A percentile compares a stretch with the other conserved stretches of the same genome.
Evolutionary conservation across 1,140 invertebrate species (phyloP).

Genomic region (Lethrus apterus): DNA sequence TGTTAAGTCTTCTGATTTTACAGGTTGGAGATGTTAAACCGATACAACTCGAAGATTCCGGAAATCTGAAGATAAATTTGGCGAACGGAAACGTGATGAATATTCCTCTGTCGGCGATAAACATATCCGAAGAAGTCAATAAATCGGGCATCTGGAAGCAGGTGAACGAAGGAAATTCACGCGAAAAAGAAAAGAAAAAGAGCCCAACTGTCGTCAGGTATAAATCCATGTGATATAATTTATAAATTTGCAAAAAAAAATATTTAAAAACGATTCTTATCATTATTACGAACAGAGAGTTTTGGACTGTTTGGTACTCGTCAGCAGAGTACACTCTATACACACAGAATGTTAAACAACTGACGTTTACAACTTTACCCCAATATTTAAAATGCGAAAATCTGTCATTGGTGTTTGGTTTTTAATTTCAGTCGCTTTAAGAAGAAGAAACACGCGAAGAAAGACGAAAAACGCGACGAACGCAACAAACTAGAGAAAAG

Average conservation of each 20-base stretch:
- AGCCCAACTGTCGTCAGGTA: constrained; percentile 40
- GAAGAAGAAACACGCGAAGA: constrained; percentile 47
- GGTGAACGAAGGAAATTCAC: constrained; percentile 60
- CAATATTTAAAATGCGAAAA: background rate
- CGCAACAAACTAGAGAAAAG: constrained; percentile 44
- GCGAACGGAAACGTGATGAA: constrained; percentile 90
- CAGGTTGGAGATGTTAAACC: constrained; percentile 25
- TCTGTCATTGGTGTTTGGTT: background rate
- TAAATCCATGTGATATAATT: constrained; percentile 17
- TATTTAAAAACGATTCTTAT: too few relatives aligned
- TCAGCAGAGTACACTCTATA: too few relatives aligned
- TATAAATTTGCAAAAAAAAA: too few relatives aligned
- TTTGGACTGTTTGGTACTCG: too few relatives aligned
- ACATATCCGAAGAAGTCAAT: constrained; percentile 90
- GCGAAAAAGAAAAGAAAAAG: constrained; percentile 41
- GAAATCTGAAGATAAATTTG: constrained; percentile 78
- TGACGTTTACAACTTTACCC: background rate
- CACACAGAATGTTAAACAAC: too few relatives aligned
- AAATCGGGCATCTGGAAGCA: constrained; percentile 92
- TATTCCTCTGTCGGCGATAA: constrained; percentile 79
- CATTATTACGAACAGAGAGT: too few relatives aligned
- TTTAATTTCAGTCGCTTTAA: constrained; percentile 32
- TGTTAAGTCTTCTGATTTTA: too few relatives aligned
- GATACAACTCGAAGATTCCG: constrained; percentile 29
- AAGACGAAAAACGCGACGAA: constrained; percentile 50